Percentiles rank a stretch among this genome's conserved stretches.
These are phyloP conservation scores for Holothuria glaberrima DNA, from an alignment of 35 echinoderm and acorn worm species.

Conservation along the genomic window DNA sequence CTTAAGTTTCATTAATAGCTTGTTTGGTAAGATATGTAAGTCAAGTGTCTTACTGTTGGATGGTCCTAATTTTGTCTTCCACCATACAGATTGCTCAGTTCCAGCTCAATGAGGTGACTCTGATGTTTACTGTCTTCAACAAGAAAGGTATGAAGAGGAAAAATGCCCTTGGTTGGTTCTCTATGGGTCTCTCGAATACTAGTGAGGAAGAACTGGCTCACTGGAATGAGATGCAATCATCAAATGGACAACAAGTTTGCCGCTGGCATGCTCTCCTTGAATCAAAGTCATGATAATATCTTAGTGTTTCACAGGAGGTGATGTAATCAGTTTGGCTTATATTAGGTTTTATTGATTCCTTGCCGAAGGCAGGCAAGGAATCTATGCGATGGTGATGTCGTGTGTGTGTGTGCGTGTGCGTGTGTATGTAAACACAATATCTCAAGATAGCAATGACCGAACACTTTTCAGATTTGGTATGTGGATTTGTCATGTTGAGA, in stretches of 20 bases:
- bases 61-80: not conserved
- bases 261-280: constrained; percentile 91
- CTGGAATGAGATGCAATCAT: constrained; percentile 97
- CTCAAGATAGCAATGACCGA: no score
- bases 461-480: no score
- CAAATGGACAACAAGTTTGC: constrained; percentile 90
- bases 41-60: no score
- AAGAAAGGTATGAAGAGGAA: constrained; percentile 98
- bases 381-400: no score
- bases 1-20: no score
- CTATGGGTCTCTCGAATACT: constrained; percentile 95
- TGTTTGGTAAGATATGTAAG: no score
- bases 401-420: no score
- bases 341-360: no score
- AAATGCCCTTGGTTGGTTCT: constrained; percentile 97
- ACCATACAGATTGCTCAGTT: constrained; percentile 91
- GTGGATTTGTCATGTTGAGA: no score
- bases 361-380: no score
- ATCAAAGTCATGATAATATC: constrained; percentile 48
- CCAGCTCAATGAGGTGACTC: constrained; percentile 92
- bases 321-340: no score
- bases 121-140: constrained; percentile 95
- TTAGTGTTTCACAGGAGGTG: not conserved
- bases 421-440: no score
- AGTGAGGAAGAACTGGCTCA: constrained; percentile 96